Percentiles rank a stretch among this genome's conserved stretches.
Conservation (phyloP, 2,113 vertebrate genomes). For the Aix galericulata region DNA sequence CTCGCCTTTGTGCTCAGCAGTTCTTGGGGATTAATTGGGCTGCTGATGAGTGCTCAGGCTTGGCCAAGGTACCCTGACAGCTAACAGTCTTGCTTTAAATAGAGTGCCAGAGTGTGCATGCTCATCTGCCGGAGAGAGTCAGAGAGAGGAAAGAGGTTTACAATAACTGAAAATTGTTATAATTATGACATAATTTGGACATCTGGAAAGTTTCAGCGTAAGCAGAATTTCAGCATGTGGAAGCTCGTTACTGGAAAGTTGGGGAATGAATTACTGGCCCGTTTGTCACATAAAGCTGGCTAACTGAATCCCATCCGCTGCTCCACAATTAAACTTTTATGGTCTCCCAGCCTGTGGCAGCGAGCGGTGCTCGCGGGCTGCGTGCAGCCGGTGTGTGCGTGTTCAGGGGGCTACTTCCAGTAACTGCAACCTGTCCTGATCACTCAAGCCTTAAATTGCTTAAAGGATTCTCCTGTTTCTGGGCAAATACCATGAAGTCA, state of each 20-base stretch:
- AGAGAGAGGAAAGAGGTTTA: slow-evolving; percentile 9
- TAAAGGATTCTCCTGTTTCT: slow-evolving; percentile 57
- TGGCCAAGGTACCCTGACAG: slow-evolving; percentile 33
- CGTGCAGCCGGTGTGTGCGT: neutral
- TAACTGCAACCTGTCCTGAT: slow-evolving; percentile 40
- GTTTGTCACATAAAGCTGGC: slow-evolving; percentile 13
- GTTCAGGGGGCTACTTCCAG: neutral
- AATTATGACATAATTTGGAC: slow-evolving; percentile 53
- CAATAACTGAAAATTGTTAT: slow-evolving; percentile 43
- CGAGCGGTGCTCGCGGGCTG: neutral
- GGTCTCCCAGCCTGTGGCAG: neutral
- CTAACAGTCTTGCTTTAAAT: neutral
- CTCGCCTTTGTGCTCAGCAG: neutral
- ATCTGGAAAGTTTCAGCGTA: slow-evolving; percentile 45
- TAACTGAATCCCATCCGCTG: neutral
- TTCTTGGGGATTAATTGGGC: neutral
- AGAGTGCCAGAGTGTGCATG: neutral
- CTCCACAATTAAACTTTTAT: neutral
- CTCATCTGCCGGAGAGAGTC: neutral
- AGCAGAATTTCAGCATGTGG: slow-evolving; percentile 24
- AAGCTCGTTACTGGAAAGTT: slow-evolving; percentile 9
- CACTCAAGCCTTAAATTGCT: slow-evolving; percentile 59
- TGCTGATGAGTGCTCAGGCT: neutral
- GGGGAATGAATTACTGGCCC: slow-evolving; percentile 3
- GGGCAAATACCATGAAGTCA: slow-evolving; percentile 40